These are phyloP conservation scores for Colostygia pectinataria DNA, from an alignment of 2,888 invertebrate species.

Conservation along the genomic window DNA sequence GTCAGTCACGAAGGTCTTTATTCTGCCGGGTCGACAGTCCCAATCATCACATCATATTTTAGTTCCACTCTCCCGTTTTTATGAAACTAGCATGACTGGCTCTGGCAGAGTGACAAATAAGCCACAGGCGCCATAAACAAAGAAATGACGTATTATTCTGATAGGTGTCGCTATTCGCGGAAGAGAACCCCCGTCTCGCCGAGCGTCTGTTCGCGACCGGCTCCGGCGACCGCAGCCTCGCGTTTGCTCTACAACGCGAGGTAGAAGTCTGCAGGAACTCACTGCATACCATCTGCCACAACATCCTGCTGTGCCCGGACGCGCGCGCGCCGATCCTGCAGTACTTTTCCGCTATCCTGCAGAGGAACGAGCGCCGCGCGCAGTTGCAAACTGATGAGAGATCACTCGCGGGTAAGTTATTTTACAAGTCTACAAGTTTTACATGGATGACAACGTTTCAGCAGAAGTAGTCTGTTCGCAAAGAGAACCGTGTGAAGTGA, in stretches of 20 bases:
- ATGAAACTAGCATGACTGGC: too few relatives aligned
- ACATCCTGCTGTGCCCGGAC: constrained; percentile 90
- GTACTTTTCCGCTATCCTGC: constrained; percentile 90
- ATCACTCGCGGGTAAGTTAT: constrained; percentile 85
- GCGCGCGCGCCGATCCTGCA: constrained; percentile 91
- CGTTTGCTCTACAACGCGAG: constrained; percentile 89
- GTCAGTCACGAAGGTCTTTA: too few relatives aligned
- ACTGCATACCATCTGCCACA: constrained; percentile 92
- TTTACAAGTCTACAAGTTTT: too few relatives aligned
- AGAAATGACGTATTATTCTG: constrained; percentile 12
- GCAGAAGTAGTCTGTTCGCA: too few relatives aligned
- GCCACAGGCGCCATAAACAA: too few relatives aligned
- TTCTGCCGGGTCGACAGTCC: too few relatives aligned
- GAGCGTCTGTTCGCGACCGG: constrained; percentile 85
- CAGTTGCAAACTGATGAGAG: constrained; percentile 96
- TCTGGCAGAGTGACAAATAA: too few relatives aligned
- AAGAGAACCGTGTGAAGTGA: too few relatives aligned
- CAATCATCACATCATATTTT: too few relatives aligned
- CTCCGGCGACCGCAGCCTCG: constrained; percentile 85
- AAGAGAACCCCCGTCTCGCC: constrained; percentile 95
- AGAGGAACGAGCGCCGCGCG: constrained; percentile 92
- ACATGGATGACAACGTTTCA: too few relatives aligned
- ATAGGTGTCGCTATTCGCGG: constrained; percentile 93
- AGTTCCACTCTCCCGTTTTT: too few relatives aligned
- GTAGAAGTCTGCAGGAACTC: constrained; percentile 90